Conservation (phyloP, 1,140 invertebrate species). For the Lepidurus arcticus region DNA sequence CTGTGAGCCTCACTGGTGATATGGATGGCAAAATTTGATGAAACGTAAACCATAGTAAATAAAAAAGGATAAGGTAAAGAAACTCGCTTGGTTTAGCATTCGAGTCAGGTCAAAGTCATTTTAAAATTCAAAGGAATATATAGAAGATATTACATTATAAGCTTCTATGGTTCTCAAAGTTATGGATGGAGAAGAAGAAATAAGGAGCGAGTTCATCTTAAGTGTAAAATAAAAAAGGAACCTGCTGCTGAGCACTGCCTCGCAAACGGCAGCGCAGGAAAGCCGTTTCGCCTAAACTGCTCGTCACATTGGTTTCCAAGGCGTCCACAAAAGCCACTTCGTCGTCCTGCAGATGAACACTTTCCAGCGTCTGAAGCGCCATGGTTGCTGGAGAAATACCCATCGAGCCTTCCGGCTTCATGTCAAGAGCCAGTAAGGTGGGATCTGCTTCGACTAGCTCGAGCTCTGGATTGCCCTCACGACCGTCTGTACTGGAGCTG, state of each 20-base stretch:
- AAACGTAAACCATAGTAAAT: too few species aligned
- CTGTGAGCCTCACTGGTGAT: too few species aligned
- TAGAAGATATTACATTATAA: too few species aligned
- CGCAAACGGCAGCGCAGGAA: slow-evolving; percentile 69
- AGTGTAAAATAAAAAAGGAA: neutral
- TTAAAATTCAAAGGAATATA: too few species aligned
- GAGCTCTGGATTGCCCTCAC: slow-evolving; percentile 21
- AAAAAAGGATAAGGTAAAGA: too few species aligned
- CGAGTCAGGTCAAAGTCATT: too few species aligned
- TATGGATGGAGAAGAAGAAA: too few species aligned
- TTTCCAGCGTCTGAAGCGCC: slow-evolving; percentile 25
- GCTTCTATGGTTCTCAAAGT: too few species aligned
- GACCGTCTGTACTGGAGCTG: neutral
- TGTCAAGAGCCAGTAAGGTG: neutral
- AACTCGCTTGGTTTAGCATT: too few species aligned
- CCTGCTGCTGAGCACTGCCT: slow-evolving; percentile 31
- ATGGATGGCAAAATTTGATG: too few species aligned
- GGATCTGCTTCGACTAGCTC: neutral
- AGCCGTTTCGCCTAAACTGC: slow-evolving; percentile 72
- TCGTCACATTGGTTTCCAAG: slow-evolving; percentile 64
- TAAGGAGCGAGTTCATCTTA: too few species aligned
- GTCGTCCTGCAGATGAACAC: slow-evolving; percentile 13
- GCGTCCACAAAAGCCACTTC: slow-evolving; percentile 32
- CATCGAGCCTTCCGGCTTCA: slow-evolving; percentile 12
- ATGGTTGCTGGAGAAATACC: neutral